phyloP scores from a whole-genome alignment of 2,113 vertebrate genomes.

The Himantopus leucocephalus region DNA sequence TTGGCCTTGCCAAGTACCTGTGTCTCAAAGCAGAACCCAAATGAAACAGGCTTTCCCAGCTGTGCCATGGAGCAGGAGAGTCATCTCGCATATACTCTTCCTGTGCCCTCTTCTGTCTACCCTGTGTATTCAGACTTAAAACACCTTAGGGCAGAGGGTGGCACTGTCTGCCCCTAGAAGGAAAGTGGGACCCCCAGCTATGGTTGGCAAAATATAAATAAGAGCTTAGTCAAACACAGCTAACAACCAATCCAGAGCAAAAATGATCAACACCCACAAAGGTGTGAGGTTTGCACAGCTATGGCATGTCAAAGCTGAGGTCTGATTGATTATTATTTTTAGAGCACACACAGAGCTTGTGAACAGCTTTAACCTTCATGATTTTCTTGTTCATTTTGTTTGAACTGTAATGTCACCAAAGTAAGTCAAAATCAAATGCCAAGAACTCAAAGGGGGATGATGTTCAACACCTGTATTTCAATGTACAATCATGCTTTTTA shows the following conservation, averaged over 20 bases:
- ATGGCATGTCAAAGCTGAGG: not conserved
- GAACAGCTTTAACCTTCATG: not conserved
- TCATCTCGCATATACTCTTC: rapidly evolving
- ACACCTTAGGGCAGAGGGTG: not conserved
- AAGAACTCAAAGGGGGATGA: not conserved
- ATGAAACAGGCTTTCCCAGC: not conserved
- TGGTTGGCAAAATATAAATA: not conserved
- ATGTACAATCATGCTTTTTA: not conserved
- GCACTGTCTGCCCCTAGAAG: not conserved
- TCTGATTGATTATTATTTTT: not conserved
- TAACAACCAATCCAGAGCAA: not conserved
- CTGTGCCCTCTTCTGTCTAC: not conserved
- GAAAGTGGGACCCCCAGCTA: not conserved
- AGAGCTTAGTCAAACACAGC: not conserved
- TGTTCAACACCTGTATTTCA: not conserved
- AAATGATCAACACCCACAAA: not conserved
- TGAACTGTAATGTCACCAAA: not conserved
- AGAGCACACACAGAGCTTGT: not conserved
- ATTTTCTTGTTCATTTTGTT: not conserved
- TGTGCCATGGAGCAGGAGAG: not conserved
- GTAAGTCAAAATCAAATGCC: not conserved
- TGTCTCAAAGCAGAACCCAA: not conserved
- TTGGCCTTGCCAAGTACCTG: not conserved
- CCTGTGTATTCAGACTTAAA: not conserved
- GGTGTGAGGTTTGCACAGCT: not conserved